Percentiles rank a stretch among this genome's conserved stretches.
phyloP scores from a whole-genome alignment of 2,888 invertebrate genomes.

The Trachelus troglodyta region DNA sequence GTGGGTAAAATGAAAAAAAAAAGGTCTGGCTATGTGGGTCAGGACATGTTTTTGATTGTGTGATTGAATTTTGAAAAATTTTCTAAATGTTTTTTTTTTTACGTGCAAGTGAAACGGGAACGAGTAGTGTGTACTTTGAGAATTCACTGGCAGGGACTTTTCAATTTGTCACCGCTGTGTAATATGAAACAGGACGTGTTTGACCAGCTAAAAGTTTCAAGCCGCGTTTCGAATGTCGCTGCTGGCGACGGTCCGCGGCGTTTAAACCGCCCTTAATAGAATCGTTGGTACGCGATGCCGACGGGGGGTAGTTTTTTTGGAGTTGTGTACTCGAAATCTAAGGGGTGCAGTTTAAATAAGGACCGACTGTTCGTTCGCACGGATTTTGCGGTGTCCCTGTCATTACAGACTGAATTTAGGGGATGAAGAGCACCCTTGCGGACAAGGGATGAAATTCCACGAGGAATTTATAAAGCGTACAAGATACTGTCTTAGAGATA shows the following conservation, averaged over 20 bases:
- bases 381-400: neutral
- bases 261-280: neutral
- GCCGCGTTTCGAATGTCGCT: slow-evolving; percentile 20
- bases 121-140: neutral
- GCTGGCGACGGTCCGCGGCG: neutral
- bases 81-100: neutral
- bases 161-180: slow-evolving; percentile 34
- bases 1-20: neutral
- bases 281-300: neutral
- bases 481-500: neutral
- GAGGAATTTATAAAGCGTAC: neutral
- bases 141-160: neutral
- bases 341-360: neutral
- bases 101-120: neutral
- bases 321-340: neutral
- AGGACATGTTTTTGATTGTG: neutral
- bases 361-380: slow-evolving; percentile 6
- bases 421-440: neutral
- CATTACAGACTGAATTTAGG: neutral
- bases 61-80: neutral
- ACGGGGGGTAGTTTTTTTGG: neutral
- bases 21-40: neutral
- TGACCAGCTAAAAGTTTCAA: slow-evolving; percentile 58
- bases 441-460: neutral
- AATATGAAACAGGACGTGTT: slow-evolving; percentile 56